phyloP scores from a whole-genome alignment of 2,888 invertebrate species.

The Muscina levida region DNA sequence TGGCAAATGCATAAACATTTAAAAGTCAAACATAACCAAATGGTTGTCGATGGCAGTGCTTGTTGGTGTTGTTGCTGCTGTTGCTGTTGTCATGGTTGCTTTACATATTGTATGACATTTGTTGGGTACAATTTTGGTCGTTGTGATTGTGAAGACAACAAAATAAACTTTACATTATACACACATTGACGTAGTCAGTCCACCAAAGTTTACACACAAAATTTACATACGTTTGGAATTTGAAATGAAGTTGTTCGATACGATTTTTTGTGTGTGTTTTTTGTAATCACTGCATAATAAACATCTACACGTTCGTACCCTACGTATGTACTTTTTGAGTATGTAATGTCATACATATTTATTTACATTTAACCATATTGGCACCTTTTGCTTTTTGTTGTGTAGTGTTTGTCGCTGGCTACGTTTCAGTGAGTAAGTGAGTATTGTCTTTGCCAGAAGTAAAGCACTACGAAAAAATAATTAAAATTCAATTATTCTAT shows the following conservation, averaged over 20 bases:
- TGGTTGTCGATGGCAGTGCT: neutral
- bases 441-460: too few relatives aligned
- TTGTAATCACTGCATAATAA: neutral
- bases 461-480: neutral
- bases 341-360: too few relatives aligned
- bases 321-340: too few relatives aligned
- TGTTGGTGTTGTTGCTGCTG: slow-evolving; percentile 13
- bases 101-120: slow-evolving; percentile 62
- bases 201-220: slow-evolving; percentile 4
- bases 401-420: too few relatives aligned
- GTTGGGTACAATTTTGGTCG: neutral
- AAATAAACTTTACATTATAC: slow-evolving; percentile 35
- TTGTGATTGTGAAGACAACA: neutral
- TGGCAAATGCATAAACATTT: slow-evolving; percentile 64
- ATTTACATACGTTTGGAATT: slow-evolving; percentile 51
- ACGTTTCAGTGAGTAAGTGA: too few relatives aligned
- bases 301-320: too few relatives aligned
- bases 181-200: neutral
- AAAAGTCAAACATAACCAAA: slow-evolving; percentile 50
- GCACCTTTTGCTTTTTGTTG: neutral
- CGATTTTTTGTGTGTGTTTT: neutral
- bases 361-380: neutral
- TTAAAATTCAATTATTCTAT: slow-evolving; percentile 26
- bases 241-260: slow-evolving; percentile 25
- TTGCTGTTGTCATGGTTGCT: slow-evolving; percentile 14